Percentiles rank a stretch among this genome's conserved stretches.
These are phyloP conservation scores for Nomada hirtipes DNA, from an alignment of 2,888 invertebrate species.

Conservation along the genomic window DNA sequence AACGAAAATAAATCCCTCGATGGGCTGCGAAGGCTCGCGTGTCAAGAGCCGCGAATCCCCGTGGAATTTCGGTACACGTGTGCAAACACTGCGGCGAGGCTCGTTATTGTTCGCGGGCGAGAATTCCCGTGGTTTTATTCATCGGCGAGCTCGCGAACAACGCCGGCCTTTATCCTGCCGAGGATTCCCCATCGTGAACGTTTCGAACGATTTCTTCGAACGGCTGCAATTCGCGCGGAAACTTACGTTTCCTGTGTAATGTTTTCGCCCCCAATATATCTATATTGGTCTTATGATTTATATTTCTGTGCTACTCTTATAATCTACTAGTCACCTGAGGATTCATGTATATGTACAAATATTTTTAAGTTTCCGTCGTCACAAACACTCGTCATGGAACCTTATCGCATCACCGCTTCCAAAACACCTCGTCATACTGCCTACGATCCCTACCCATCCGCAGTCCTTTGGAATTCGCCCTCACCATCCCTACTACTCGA, in stretches of 20 bases:
- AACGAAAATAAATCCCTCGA: constrained; percentile 71
- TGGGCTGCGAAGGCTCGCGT: constrained; percentile 49
- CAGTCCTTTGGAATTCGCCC: too few relatives aligned
- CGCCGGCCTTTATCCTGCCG: constrained; percentile 30
- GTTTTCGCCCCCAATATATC: too few relatives aligned
- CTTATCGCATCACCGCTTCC: too few relatives aligned
- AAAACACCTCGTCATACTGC: too few relatives aligned
- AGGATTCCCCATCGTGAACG: constrained; percentile 23
- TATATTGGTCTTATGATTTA: too few relatives aligned
- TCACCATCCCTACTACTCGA: too few relatives aligned
- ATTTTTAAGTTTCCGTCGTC: too few relatives aligned
- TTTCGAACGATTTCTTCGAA: neutral
- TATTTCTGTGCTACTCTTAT: too few relatives aligned
- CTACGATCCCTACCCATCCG: too few relatives aligned
- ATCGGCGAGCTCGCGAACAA: constrained; percentile 34
- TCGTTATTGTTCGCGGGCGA: constrained; percentile 47
- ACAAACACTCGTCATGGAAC: too few relatives aligned
- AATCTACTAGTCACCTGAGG: too few relatives aligned
- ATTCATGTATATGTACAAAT: too few relatives aligned
- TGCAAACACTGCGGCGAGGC: constrained; percentile 58
- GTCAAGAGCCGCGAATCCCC: constrained; percentile 29
- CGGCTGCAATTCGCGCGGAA: neutral
- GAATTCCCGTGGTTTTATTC: constrained; percentile 23
- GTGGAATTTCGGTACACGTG: constrained; percentile 64
- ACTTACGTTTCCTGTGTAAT: neutral